phyloP scores from a whole-genome alignment of 2,888 invertebrate species.

The Athripsodes cinereus region DNA sequence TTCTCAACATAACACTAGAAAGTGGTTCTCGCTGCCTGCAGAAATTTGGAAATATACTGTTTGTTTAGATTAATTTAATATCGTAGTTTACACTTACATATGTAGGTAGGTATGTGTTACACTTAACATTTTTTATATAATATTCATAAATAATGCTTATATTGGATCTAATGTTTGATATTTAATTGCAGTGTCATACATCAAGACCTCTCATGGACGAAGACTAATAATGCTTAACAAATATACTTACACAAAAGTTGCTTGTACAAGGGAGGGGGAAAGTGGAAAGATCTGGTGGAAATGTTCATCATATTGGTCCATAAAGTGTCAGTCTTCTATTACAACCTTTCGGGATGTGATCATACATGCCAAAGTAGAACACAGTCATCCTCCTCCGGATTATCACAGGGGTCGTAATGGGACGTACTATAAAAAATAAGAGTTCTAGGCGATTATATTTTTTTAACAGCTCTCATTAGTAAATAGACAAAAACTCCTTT shows the following conservation, averaged over 20 bases:
- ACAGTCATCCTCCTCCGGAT: constrained; percentile 9
- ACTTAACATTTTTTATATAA: too few species aligned
- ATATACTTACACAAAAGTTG: not conserved
- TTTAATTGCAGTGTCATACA: not conserved
- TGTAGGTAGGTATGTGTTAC: too few species aligned
- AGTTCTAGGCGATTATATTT: too few species aligned
- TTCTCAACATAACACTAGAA: too few species aligned
- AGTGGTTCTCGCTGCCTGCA: too few species aligned
- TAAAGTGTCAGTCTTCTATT: constrained; percentile 3
- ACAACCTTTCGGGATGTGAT: not conserved
- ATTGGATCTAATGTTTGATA: not conserved
- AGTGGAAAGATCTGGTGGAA: constrained; percentile 7
- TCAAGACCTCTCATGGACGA: not conserved
- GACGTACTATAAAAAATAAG: not conserved
- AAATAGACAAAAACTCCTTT: too few species aligned
- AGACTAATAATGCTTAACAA: constrained; percentile 1
- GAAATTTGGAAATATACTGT: too few species aligned
- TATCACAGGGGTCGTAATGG: not conserved
- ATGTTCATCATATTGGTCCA: constrained; percentile 8
- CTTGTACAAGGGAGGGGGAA: not conserved
- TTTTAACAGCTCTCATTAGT: too few species aligned
- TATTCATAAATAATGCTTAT: too few species aligned
- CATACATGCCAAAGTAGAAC: not conserved
- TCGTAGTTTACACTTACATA: too few species aligned
- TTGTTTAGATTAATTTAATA: too few species aligned